phyloP scores from a whole-genome alignment of 2,113 vertebrate genomes.

The Daphoenositta chrysoptera region DNA sequence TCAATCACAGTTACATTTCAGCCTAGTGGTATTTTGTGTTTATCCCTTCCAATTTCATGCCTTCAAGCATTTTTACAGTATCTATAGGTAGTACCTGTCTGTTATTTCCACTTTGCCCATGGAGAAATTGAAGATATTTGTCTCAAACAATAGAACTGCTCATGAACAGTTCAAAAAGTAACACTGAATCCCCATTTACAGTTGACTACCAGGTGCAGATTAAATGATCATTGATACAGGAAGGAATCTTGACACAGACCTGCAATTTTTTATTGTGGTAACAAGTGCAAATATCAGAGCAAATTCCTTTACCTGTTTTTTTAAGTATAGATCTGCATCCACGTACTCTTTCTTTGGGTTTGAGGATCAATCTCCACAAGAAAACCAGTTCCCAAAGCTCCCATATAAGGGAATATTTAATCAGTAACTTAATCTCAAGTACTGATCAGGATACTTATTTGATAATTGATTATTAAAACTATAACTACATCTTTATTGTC shows the following conservation, averaged over 20 bases:
- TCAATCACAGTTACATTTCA: not conserved
- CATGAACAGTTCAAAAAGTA: not conserved
- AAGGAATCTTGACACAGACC: not conserved
- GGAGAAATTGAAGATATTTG: not conserved
- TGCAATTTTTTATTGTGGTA: not conserved
- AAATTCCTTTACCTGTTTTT: not conserved
- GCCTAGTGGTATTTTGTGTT: not conserved
- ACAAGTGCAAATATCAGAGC: not conserved
- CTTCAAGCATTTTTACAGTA: not conserved
- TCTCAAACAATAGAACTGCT: not conserved
- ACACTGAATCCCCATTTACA: not conserved
- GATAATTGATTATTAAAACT: constrained; percentile 62
- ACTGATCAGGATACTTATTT: constrained; percentile 24
- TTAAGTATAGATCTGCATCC: not conserved
- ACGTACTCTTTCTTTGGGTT: not conserved
- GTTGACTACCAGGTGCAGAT: not conserved
- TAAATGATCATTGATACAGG: not conserved
- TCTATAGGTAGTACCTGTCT: not conserved
- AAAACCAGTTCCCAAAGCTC: not conserved
- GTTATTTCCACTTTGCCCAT: not conserved
- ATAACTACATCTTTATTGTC: constrained; percentile 46
- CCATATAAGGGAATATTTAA: not conserved
- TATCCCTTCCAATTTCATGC: not conserved
- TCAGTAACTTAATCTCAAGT: constrained; percentile 25
- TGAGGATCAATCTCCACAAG: not conserved